phyloP scores from a whole-genome alignment of 2,888 invertebrate genomes.

The Fabriciana adippe region DNA sequence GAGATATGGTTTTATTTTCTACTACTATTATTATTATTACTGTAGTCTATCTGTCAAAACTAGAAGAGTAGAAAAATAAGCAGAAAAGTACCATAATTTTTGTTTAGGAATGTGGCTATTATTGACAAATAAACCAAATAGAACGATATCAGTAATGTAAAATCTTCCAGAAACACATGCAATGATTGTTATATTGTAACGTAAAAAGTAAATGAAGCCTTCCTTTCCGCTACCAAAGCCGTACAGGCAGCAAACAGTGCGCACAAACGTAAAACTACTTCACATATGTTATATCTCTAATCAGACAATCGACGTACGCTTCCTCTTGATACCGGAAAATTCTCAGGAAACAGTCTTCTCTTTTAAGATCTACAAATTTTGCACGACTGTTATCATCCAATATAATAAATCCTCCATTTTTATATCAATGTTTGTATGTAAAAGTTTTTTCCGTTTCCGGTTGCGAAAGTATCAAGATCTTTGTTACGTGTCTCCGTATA shows the following conservation, averaged over 20 bases:
- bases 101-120: too few species aligned
- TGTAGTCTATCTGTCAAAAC: too few species aligned
- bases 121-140: too few species aligned
- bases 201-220: neutral
- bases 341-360: neutral
- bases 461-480: too few species aligned
- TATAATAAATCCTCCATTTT: too few species aligned
- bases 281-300: slow-evolving; percentile 11
- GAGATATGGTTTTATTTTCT: neutral
- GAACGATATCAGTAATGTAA: too few species aligned
- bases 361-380: neutral
- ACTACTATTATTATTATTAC: neutral
- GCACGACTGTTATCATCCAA: neutral
- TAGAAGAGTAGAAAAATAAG: too few species aligned
- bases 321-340: slow-evolving; percentile 9
- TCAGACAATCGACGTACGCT: slow-evolving; percentile 15
- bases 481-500: too few species aligned
- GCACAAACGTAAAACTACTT: neutral
- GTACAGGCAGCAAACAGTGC: neutral
- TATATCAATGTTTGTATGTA: too few species aligned
- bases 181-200: neutral
- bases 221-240: neutral
- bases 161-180: too few species aligned
- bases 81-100: too few species aligned
- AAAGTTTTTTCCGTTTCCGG: too few species aligned